Percentiles rank a stretch among this genome's conserved stretches.
phyloP scores from a whole-genome alignment of 2,797 vertebrate species.

The Tokudaia muenninki region DNA sequence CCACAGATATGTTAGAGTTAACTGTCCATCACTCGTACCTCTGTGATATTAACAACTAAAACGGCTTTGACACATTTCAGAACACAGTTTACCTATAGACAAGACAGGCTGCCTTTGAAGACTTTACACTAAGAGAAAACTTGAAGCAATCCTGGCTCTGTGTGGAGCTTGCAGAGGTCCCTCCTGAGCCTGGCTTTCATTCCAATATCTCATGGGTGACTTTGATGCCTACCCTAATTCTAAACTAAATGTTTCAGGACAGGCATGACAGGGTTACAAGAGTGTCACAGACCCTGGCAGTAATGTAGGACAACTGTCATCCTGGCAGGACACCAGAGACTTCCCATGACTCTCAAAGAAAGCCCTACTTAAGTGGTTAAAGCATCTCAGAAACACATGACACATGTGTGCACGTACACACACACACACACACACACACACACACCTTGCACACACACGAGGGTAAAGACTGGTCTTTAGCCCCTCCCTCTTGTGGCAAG shows the following conservation, averaged over 20 bases:
- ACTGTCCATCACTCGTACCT: accelerated
- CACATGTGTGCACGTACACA: too few species aligned
- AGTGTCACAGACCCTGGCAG: neutral
- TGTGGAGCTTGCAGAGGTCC: neutral
- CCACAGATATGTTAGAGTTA: neutral
- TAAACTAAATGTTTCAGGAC: neutral
- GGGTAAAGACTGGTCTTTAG: neutral
- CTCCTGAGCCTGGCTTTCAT: neutral
- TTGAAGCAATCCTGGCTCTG: neutral
- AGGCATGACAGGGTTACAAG: neutral
- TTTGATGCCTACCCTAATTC: neutral
- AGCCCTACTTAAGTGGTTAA: neutral
- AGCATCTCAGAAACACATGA: neutral
- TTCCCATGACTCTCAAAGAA: neutral
- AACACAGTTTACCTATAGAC: neutral
- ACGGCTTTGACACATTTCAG: neutral
- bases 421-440: neutral
- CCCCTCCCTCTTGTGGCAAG: neutral
- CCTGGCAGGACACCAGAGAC: neutral
- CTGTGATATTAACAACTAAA: neutral
- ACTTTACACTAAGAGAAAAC: neutral
- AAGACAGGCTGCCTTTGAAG: neutral
- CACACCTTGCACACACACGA: neutral
- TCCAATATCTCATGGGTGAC: neutral
- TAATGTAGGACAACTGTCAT: neutral